These are phyloP conservation scores for Apostichopus californicus DNA, from an alignment of 35 echinoderm and acorn worm genomes.

Conservation along the genomic window DNA sequence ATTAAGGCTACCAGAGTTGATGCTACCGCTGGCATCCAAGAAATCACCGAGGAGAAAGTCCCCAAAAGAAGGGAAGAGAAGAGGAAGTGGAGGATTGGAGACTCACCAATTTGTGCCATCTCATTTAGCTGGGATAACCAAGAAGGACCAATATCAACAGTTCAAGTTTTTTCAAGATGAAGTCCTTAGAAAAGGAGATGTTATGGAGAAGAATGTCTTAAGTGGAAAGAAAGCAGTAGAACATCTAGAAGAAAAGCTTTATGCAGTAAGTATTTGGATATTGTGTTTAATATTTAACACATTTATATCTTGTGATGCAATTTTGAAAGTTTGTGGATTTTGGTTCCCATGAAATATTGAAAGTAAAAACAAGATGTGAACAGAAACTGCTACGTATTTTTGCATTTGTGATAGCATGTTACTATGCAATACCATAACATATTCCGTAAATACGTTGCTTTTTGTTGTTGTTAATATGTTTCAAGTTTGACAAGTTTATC, in stretches of 20 bases:
- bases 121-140: constrained; percentile 88
- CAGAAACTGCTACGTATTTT: too few relatives aligned
- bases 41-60: constrained; percentile 54
- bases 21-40: constrained; percentile 63
- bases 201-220: constrained; percentile 77
- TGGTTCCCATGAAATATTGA: too few relatives aligned
- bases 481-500: too few relatives aligned
- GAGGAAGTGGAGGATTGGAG: constrained; percentile 41
- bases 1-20: constrained; percentile 80
- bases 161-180: constrained; percentile 87
- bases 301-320: too few relatives aligned
- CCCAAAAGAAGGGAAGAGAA: constrained; percentile 42
- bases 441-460: too few relatives aligned
- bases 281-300: too few relatives aligned
- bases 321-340: too few relatives aligned
- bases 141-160: constrained; percentile 86
- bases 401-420: too few relatives aligned
- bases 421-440: too few relatives aligned
- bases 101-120: constrained; percentile 83
- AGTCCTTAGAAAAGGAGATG: constrained; percentile 78
- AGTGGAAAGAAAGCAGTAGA: constrained; percentile 86
- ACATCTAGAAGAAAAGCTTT: constrained; percentile 80
- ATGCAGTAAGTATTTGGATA: constrained; percentile 51
- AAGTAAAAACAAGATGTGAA: too few relatives aligned
- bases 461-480: too few relatives aligned